phyloP scores from a whole-genome alignment of 2,888 invertebrate species.

The Tortrix viridana region DNA sequence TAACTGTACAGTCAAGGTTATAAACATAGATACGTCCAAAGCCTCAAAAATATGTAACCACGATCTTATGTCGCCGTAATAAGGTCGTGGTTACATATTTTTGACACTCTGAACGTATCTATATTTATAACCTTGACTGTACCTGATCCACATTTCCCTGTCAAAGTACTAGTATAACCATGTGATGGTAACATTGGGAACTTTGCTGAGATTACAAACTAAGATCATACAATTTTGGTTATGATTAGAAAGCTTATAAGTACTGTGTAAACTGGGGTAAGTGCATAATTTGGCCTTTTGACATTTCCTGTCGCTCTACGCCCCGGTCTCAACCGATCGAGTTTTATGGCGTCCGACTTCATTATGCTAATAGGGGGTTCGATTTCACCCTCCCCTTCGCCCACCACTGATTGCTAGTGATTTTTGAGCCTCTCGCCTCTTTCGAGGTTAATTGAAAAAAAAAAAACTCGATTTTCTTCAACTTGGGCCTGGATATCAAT shows the following conservation, averaged over 20 bases:
- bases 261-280: background rate
- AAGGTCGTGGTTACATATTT: no score
- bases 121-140: no score
- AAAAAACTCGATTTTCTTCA: constrained; percentile 34
- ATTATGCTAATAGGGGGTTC: constrained; percentile 74
- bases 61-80: no score
- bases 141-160: no score
- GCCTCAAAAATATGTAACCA: no score
- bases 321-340: constrained; percentile 49
- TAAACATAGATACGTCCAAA: no score
- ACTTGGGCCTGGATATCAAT: constrained; percentile 27
- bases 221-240: no score
- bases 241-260: background rate
- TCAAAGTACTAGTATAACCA: no score
- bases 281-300: constrained; percentile 15
- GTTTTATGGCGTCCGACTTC: constrained; percentile 71
- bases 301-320: constrained; percentile 41
- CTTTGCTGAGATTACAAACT: no score
- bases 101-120: no score
- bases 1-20: no score
- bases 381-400: constrained; percentile 55
- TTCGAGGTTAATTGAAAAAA: constrained; percentile 49
- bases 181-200: no score
- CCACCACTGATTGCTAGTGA: constrained; percentile 51
- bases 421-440: constrained; percentile 48